phyloP scores from a whole-genome alignment of 2,888 invertebrate species.

The Trilocha varians region DNA sequence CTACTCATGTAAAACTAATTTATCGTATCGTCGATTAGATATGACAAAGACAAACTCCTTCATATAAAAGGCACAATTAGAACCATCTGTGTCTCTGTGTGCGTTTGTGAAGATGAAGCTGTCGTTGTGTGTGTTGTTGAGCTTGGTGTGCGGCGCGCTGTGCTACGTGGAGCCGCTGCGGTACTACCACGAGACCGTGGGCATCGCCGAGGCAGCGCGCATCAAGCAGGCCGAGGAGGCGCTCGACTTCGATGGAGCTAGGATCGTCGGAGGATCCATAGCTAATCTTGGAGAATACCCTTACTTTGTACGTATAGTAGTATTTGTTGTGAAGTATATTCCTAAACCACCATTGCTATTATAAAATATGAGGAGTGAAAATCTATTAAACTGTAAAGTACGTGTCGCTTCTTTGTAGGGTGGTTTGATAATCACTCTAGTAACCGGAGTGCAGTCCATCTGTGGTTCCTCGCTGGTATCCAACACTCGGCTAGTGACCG shows the following conservation, averaged over 20 bases:
- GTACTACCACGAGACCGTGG: slow-evolving; percentile 29
- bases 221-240: slow-evolving; percentile 21
- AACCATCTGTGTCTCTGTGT: too few relatives aligned
- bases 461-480: slow-evolving; percentile 39
- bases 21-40: too few relatives aligned
- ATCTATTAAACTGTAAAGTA: background rate
- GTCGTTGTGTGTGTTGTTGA: too few relatives aligned
- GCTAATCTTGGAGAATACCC: slow-evolving; percentile 13
- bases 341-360: background rate
- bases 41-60: too few relatives aligned
- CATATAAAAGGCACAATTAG: too few relatives aligned
- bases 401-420: slow-evolving; percentile 17
- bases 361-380: background rate
- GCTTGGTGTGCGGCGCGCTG: too few relatives aligned
- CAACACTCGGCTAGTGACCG: slow-evolving; percentile 26
- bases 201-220: slow-evolving; percentile 26
- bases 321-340: background rate
- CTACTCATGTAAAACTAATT: too few relatives aligned
- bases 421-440: slow-evolving; percentile 29
- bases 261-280: slow-evolving; percentile 27
- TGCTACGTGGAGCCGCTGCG: background rate
- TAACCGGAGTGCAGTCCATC: slow-evolving; percentile 23
- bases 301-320: slow-evolving; percentile 14
- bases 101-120: background rate
- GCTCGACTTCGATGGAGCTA: slow-evolving; percentile 20